A percentile compares a stretch with the other conserved stretches of the same genome.
phyloP scores from a whole-genome alignment of 2,888 invertebrate genomes.

The Parnassius smintheus region DNA sequence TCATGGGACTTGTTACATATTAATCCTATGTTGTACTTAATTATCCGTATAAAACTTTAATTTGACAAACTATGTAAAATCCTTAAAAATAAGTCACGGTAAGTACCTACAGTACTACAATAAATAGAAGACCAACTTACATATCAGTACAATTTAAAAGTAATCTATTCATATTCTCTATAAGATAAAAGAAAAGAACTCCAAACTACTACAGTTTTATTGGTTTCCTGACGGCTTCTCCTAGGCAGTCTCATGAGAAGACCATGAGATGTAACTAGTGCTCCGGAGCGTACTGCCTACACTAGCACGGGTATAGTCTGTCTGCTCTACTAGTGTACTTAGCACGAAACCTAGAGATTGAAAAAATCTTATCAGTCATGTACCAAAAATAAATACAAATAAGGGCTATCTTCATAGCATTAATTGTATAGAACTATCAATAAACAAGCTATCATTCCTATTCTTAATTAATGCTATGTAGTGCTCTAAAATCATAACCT shows the following conservation, averaged over 20 bases:
- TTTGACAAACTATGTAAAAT: slow-evolving; percentile 64
- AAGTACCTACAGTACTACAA: slow-evolving; percentile 78
- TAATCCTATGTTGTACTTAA: slow-evolving; percentile 77
- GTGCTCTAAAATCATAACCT: slow-evolving; percentile 46
- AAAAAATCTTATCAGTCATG: slow-evolving; percentile 74
- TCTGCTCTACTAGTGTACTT: slow-evolving; percentile 81
- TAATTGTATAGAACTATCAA: slow-evolving; percentile 52
- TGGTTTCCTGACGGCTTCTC: slow-evolving; percentile 75
- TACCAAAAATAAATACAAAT: slow-evolving; percentile 54
- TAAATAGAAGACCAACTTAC: slow-evolving; percentile 78
- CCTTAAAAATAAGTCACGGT: slow-evolving; percentile 73
- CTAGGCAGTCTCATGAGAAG: slow-evolving; percentile 73
- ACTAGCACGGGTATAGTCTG: slow-evolving; percentile 76
- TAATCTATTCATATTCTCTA: slow-evolving; percentile 67
- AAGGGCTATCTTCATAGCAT: slow-evolving; percentile 72
- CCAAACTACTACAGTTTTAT: slow-evolving; percentile 67
- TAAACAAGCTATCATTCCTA: slow-evolving; percentile 44
- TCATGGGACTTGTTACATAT: slow-evolving; percentile 59
- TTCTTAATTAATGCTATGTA: slow-evolving; percentile 74
- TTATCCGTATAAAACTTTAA: slow-evolving; percentile 60
- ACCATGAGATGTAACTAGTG: slow-evolving; percentile 78
- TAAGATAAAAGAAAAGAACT: slow-evolving; percentile 60
- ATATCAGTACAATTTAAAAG: slow-evolving; percentile 70
- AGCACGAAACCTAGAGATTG: slow-evolving; percentile 82
- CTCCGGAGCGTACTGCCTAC: slow-evolving; percentile 81